These are phyloP conservation scores for Maccullochella peelii DNA, from an alignment of 2,113 vertebrate genomes.

Conservation along the genomic window DNA sequence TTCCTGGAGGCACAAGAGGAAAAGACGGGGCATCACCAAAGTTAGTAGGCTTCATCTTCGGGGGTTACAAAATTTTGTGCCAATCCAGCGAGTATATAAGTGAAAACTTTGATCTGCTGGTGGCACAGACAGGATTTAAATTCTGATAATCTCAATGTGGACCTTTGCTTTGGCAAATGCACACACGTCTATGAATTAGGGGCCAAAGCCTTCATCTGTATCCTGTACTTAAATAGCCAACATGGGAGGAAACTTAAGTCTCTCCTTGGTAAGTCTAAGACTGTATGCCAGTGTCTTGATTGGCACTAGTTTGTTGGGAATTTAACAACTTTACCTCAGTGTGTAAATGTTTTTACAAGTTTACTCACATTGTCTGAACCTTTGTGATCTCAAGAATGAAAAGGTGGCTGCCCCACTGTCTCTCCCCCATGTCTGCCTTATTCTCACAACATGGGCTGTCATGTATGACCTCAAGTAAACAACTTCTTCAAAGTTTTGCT, in stretches of 20 bases:
- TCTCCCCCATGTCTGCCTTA: conserved; percentile 51
- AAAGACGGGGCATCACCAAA: not conserved
- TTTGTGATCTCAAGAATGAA: conserved; percentile 65
- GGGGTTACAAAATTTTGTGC: not conserved
- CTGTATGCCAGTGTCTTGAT: conserved; percentile 54
- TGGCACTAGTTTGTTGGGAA: conserved; percentile 61
- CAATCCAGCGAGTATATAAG: not conserved
- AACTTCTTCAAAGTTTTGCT: conserved; percentile 64
- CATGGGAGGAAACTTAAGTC: conserved; percentile 40
- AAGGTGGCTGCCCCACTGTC: conserved; percentile 37
- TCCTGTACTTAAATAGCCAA: conserved; percentile 14
- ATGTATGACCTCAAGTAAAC: conserved; percentile 66
- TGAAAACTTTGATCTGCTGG: conserved; percentile 8
- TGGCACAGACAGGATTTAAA: conserved; percentile 2
- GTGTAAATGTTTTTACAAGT: conserved; percentile 75
- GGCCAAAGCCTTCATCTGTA: not conserved
- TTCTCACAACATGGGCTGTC: conserved; percentile 46
- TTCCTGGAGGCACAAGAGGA: not conserved
- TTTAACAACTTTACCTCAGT: conserved; percentile 63
- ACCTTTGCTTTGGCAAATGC: conserved; percentile 23
- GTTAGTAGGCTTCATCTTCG: not conserved
- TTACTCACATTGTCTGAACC: conserved; percentile 63
- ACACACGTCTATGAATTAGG: not conserved
- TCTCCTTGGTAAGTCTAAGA: conserved; percentile 19
- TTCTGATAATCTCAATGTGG: conserved; percentile 10